Base-by-base conservation (phyloP, 2,888 invertebrate species). In the Conistra vaccinii region DNA sequence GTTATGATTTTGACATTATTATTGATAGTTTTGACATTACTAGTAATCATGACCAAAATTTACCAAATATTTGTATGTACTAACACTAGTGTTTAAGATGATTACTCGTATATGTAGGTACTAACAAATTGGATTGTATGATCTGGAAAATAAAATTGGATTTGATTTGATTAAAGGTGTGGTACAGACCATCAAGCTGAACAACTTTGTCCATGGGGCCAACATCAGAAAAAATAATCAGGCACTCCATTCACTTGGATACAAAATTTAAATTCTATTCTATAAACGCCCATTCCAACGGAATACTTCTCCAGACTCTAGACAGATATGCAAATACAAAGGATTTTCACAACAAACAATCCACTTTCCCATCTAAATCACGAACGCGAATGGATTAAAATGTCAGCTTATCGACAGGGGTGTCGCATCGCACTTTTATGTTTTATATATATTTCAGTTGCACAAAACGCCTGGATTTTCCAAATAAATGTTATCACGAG, bases 401-500 rank as follows among this genome's bases (percentile, higher is more conserved):
- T 51, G 75, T 78, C 85, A 72, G 81, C 63, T 81, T 86, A 81
- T 69, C 62, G 75, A 67, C 51, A 69, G 51, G 26, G 58, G 35
- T 61, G 72, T 73, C 70, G 60, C 62, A 61, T 32, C 66, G 23
- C 39, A 62, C 51, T 80, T 77, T 76, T 70, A 74, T 60, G 73
- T 78, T 62, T 76, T 51, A 73, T 75, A 35, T 76, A 65, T 57
- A 81, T 81, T 69, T 69, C 72, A 67, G 72, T 60, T 62, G 65
- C 60, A 77, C 58, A 55, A 73, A 76, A 70, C 45, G 73, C 70
- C 17, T 45, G 74, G 39, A 67, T 75, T 78, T 81, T 29, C 58
- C 74, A 80, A 83, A 87, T 80, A 83, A 76, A 77, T 73, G 55
- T 75, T 80, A 87, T 85, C 86, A 69, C 48, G 20, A 48, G 71